Evolutionary conservation across 1,140 invertebrate species (phyloP), one percentile per base, ranked within the genome.

Genomic region (Saccostrea glomerata): DNA sequence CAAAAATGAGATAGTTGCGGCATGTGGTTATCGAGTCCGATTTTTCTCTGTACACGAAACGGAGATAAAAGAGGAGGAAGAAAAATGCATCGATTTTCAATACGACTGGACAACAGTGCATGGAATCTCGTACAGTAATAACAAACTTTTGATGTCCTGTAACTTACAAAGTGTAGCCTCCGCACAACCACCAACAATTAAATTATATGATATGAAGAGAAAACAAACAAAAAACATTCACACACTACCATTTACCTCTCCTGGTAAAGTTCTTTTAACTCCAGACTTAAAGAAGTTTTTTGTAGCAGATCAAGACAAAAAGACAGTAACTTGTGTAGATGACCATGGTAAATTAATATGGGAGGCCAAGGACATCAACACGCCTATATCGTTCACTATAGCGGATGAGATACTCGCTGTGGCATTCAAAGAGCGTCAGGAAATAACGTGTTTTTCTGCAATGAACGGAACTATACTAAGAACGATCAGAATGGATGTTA

Each of bases 51-150:
- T 77, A 25, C 70, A 30, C 30, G 70, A 77, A 9, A 36, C 23
- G 15, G 70, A 77, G 15, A 13, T 77, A 12, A 77, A 36, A 30
- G 70, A 77, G 70, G 70, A 77, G 25, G 70, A 77, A 17, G 70
- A 77, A 36, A 77, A 36, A 30, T 77, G 70, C 30, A 36, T 77
- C 70, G 70, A 77, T 30, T 77, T 77, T 77, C 70, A 77, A 13
- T 77, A 77, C 25, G 70, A 77, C 15, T 25, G 13, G 23, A 77
- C 70, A 36, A 77, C 70, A 36, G 70, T 77, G 30, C 70, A 77
- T 36, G 70, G 70, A 12, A 25, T 77, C 17, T 77, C 70, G 5
- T 30, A 77, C 15, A 77, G 70, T 25, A 15, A 30, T 15, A 25
- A 77, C 70, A 77, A 25, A 6, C 25, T 77, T 36, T 13, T 36